Evolutionary conservation across 2,888 invertebrate genomes (phyloP), one percentile per base, ranked within the genome.

Genomic region (Stenurella melanura): DNA sequence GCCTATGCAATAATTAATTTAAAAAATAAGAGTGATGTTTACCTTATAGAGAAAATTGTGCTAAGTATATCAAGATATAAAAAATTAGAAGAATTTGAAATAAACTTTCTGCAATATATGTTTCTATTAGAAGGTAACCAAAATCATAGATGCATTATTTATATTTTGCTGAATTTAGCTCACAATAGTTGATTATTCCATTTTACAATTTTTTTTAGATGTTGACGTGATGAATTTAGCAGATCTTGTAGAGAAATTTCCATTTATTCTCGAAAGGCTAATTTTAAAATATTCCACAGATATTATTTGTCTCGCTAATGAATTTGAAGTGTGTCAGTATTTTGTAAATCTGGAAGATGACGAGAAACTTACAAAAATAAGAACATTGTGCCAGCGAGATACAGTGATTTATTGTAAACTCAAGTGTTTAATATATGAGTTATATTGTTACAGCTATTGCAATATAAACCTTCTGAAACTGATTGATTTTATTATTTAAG

Each of bases 401-500:
- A 18, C 75, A 18, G 68, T 61, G 21, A 73, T 80, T 71, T 72
- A 74, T 66, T 73, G 75, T 21, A 81, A 70, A 74, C 63, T 83
- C 19, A 82, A 77, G 72, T 78, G 58, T 54, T 70, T 82, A 30
- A 73, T 83, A 63, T 78, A 74, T 58, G 81, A 82, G 75, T 71
- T 82, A 10, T 83, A 82, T 69, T 78, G 73, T 61, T 73, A 75
- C 21, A 81, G 82, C 76, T 81, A 64, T 73, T 83, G 83, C 75
- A 83, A 83, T 77, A 63, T 63, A 50, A 81, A 82, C 78, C 42
- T 83, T 6, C 74, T 80, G 56, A 79, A 76, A 68, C 63, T 83
- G 15, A 21, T 63, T 68, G 75, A 80, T 75, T 76, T 80, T 17
- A 63, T 80, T 75, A 54, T 68, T 50, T 80, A 74, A 75, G 58